phyloP scores from a whole-genome alignment of 2,113 vertebrate genomes.

The Solenodon paradoxus region DNA sequence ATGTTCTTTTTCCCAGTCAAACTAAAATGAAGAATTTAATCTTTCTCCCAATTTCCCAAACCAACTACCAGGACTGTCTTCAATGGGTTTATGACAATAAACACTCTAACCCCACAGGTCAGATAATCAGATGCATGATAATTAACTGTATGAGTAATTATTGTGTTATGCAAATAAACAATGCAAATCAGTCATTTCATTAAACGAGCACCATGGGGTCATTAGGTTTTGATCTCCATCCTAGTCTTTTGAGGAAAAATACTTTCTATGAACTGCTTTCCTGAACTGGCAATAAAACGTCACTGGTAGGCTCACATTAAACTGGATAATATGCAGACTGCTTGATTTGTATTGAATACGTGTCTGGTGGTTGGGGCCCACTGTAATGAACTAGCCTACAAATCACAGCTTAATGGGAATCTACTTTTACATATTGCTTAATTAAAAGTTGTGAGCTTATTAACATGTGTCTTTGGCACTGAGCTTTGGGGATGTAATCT shows the following conservation, averaged over 20 bases:
- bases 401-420: slow-evolving; percentile 99
- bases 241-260: slow-evolving; percentile 85
- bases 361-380: slow-evolving; percentile 93
- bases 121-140: slow-evolving; percentile 74
- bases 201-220: slow-evolving; percentile 81
- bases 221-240: slow-evolving; percentile 84
- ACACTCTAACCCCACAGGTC: slow-evolving; percentile 57
- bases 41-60: slow-evolving; percentile 31
- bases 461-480: slow-evolving; percentile 98
- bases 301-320: slow-evolving; percentile 92
- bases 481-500: slow-evolving; percentile 91
- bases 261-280: slow-evolving; percentile 86
- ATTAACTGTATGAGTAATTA: slow-evolving; percentile 82
- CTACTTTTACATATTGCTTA: slow-evolving; percentile 99
- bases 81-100: slow-evolving; percentile 46
- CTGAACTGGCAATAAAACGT: slow-evolving; percentile 92
- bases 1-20: background rate
- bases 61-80: slow-evolving; percentile 12
- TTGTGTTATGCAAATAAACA: slow-evolving; percentile 82
- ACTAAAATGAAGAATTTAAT: slow-evolving; percentile 41
- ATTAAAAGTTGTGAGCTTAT: slow-evolving; percentile 99
- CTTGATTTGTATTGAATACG: slow-evolving; percentile 98
- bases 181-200: slow-evolving; percentile 84
- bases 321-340: slow-evolving; percentile 92
- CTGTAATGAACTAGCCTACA: slow-evolving; percentile 98